Evolutionary conservation across 64 coral and sea anemone genomes (phyloP).

Genomic region (Catalaphyllia jardinei): DNA sequence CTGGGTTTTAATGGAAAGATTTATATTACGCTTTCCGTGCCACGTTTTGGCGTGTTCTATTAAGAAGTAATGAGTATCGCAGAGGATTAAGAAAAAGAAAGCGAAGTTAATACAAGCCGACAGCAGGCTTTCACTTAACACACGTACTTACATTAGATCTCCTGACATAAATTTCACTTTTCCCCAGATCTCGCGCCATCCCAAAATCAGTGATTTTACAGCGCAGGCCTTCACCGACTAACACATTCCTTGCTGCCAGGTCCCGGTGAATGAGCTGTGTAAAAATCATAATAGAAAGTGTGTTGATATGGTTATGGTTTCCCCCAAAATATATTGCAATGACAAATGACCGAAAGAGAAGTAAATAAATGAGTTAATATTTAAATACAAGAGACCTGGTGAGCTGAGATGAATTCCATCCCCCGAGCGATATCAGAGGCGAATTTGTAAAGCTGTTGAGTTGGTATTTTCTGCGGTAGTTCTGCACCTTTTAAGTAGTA

Average conservation of each 20-base stretch:
- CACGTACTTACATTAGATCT: constrained; percentile 35
- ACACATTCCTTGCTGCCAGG: constrained; percentile 59
- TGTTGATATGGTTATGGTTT: too few species aligned
- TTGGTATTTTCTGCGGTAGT: neutral
- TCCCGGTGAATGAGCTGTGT: constrained; percentile 69
- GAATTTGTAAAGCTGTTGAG: constrained; percentile 22
- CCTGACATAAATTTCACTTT: constrained; percentile 69
- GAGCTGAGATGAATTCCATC: constrained; percentile 19
- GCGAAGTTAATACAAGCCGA: neutral
- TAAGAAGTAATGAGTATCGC: too few species aligned
- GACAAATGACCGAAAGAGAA: neutral
- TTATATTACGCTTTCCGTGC: too few species aligned
- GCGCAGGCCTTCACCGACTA: constrained; percentile 37
- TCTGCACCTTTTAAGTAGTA: neutral
- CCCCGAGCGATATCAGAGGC: constrained; percentile 12
- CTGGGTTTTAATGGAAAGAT: too few species aligned
- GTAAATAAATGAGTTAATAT: neutral
- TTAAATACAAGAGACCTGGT: neutral
- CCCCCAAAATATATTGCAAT: neutral
- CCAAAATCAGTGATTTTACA: constrained; percentile 83
- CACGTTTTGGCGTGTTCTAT: too few species aligned
- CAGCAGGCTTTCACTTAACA: neutral
- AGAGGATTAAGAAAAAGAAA: neutral
- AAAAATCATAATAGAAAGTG: neutral
- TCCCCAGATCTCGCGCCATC: constrained; percentile 65